Evolutionary conservation across 1,140 invertebrate genomes (phyloP).

Genomic region (Conopomorpha cramerella): DNA sequence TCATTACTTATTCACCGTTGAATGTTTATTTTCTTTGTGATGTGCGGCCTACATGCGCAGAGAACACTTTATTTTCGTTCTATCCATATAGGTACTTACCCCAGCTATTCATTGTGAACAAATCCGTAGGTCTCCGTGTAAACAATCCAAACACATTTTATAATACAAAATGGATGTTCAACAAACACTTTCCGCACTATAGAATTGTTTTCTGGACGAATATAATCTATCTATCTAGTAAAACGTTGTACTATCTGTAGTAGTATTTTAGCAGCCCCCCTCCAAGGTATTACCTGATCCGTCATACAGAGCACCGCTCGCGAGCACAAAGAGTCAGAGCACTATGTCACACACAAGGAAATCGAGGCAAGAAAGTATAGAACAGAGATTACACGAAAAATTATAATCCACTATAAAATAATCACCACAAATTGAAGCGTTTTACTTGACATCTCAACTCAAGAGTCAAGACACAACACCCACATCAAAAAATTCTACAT

Average conservation of each 20-base stretch:
- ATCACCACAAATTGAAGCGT: slow-evolving; percentile 52
- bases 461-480: slow-evolving; percentile 57
- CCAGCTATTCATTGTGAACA: slow-evolving; percentile 50
- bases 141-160: slow-evolving; percentile 53
- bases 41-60: slow-evolving; percentile 50
- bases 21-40: slow-evolving; percentile 33
- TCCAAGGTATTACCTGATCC: slow-evolving; percentile 50
- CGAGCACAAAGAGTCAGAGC: slow-evolving; percentile 41
- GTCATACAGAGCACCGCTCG: slow-evolving; percentile 37
- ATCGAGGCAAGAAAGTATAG: no score
- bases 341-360: no score
- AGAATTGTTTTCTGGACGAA: slow-evolving; percentile 52
- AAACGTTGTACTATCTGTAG: slow-evolving; percentile 60
- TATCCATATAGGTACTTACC: slow-evolving; percentile 36
- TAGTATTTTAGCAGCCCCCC: slow-evolving; percentile 60
- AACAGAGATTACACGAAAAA: slow-evolving; percentile 44
- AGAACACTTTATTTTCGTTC: slow-evolving; percentile 23
- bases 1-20: slow-evolving; percentile 50
- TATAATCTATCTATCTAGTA: slow-evolving; percentile 52
- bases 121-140: slow-evolving; percentile 46
- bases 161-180: slow-evolving; percentile 60
- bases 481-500: slow-evolving; percentile 61
- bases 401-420: slow-evolving; percentile 52
- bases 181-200: slow-evolving; percentile 25
- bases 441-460: slow-evolving; percentile 51